A percentile compares a stretch with the other conserved stretches of the same genome.
Conservation (phyloP, 2,797 vertebrate genomes). For the Serranus cabrilla region DNA sequence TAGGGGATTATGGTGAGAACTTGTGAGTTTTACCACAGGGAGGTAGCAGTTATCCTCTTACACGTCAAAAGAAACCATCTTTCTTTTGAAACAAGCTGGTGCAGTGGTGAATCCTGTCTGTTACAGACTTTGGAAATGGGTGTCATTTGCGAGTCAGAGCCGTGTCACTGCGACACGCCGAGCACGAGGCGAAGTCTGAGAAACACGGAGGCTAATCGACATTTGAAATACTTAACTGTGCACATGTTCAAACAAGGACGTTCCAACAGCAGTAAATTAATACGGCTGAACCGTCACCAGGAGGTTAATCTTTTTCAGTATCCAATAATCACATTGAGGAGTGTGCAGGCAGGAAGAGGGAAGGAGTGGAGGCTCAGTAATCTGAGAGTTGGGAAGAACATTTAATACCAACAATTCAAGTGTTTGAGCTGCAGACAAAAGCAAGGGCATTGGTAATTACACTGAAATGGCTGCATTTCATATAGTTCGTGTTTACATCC, state of each 20-base stretch:
- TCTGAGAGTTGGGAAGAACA: background rate
- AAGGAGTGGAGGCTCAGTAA: background rate
- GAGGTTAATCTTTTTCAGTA: slow-evolving; percentile 48
- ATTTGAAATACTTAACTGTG: slow-evolving; percentile 11
- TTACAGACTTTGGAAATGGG: background rate
- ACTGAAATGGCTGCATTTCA: too few relatives aligned
- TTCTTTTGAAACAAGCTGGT: background rate
- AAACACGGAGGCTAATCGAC: slow-evolving; percentile 1
- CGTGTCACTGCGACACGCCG: background rate
- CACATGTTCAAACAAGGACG: slow-evolving; percentile 5
- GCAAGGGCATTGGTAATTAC: too few relatives aligned
- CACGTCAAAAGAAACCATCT: background rate
- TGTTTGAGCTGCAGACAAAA: background rate
- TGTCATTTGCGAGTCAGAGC: background rate
- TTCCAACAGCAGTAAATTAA: slow-evolving; percentile 32
- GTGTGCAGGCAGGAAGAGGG: slow-evolving; percentile 6
- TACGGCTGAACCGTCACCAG: slow-evolving; percentile 22
- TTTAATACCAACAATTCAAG: background rate
- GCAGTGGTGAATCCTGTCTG: background rate
- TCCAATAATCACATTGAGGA: slow-evolving; percentile 37
- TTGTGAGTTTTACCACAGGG: background rate
- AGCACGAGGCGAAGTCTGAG: background rate
- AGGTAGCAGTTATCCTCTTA: background rate
- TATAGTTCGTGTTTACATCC: too few relatives aligned
- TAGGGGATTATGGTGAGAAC: background rate